Conservation (phyloP, 2,113 vertebrate genomes). For the Okapia johnstoni region DNA sequence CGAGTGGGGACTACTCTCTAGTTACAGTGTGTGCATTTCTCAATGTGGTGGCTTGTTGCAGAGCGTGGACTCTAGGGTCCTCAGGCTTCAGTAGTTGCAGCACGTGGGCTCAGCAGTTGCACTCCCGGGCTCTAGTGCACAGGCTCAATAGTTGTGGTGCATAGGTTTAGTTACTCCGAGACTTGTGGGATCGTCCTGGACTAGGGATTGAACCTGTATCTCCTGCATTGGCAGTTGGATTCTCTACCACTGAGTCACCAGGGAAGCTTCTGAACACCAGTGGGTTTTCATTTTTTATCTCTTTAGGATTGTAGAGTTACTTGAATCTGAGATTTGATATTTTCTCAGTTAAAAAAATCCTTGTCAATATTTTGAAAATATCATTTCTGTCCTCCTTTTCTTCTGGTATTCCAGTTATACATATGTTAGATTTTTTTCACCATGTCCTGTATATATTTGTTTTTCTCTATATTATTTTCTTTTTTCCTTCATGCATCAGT, state of each 20-base stretch:
- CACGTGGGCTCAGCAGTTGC: background rate
- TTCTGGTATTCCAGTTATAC: background rate
- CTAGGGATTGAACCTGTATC: background rate
- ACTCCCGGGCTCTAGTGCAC: background rate
- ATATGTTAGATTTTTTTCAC: background rate
- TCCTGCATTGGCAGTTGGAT: background rate
- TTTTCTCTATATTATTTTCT: background rate
- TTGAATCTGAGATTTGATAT: background rate
- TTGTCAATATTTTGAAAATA: background rate
- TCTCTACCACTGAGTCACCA: background rate
- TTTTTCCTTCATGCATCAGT: background rate
- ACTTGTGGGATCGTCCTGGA: background rate
- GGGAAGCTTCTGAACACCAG: background rate
- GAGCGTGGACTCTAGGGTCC: background rate
- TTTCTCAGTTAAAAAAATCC: background rate
- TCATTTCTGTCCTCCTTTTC: background rate
- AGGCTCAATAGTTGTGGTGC: background rate
- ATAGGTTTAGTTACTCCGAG: accelerated
- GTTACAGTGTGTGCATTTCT: background rate
- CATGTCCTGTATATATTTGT: background rate
- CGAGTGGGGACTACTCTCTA: background rate
- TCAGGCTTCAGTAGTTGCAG: background rate
- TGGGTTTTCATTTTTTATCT: background rate
- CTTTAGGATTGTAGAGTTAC: background rate
- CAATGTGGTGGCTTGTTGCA: background rate